A percentile compares a stretch with the other conserved stretches of the same genome.
Conservation (phyloP, 2,888 invertebrate species). For the Chaitophorus viminalis region DNA sequence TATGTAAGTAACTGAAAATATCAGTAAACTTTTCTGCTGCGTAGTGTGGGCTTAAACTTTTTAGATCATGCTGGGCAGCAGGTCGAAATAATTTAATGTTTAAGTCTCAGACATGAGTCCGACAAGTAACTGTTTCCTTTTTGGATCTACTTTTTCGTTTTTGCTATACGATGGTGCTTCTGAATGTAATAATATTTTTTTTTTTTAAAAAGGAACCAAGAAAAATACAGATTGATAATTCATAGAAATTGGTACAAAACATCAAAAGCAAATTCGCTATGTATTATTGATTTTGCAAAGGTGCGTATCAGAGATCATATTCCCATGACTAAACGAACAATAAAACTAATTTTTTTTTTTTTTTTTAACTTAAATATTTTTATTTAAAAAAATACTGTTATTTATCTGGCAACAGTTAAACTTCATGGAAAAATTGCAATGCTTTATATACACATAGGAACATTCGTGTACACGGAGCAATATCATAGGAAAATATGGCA, state of each 20-base stretch:
- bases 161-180: neutral
- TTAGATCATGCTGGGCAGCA: too few relatives aligned
- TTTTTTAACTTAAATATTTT: too few relatives aligned
- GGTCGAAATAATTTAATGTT: conserved; percentile 19
- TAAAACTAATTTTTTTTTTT: too few relatives aligned
- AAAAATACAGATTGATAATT: neutral
- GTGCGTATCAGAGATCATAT: too few relatives aligned
- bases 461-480: neutral
- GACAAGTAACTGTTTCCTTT: neutral
- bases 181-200: neutral
- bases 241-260: neutral
- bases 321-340: too few relatives aligned
- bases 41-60: neutral
- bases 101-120: neutral
- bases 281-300: too few relatives aligned
- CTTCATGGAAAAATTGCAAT: too few relatives aligned
- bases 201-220: neutral
- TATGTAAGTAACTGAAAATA: neutral
- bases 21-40: neutral
- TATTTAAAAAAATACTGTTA: too few relatives aligned
- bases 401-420: too few relatives aligned
- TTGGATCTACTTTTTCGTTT: neutral
- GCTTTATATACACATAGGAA: too few relatives aligned
- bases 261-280: neutral
- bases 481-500: neutral